Conservation (phyloP, 2,888 invertebrate species). For the Tetragnatha montana region DNA sequence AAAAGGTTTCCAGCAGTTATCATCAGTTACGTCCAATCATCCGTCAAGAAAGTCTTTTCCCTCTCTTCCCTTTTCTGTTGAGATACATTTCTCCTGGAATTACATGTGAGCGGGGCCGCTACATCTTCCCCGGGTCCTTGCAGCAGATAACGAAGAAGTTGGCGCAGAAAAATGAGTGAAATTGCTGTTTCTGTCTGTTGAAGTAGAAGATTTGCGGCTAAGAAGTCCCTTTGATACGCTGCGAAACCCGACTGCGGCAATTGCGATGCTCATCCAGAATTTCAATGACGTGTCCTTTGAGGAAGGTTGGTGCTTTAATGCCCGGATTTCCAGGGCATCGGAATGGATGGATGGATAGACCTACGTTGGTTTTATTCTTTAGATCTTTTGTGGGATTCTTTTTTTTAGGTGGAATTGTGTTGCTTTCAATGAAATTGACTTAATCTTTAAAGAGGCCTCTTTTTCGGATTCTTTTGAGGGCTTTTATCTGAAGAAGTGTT, state of each 20-base stretch:
- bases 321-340: neutral
- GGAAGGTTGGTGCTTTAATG: neutral
- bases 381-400: neutral
- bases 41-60: constrained; percentile 54
- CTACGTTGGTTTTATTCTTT: neutral
- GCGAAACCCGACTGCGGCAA: constrained; percentile 11
- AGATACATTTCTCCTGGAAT: constrained; percentile 65
- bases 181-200: constrained; percentile 44
- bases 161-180: constrained; percentile 39
- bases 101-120: constrained; percentile 59
- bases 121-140: constrained; percentile 22
- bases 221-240: neutral
- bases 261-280: constrained; percentile 13
- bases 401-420: neutral
- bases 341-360: neutral
- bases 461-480: no score
- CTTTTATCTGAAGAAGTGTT: no score
- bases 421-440: neutral
- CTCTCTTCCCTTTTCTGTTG: constrained; percentile 38
- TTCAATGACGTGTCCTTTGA: constrained; percentile 11
- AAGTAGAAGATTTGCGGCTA: constrained; percentile 26
- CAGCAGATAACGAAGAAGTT: constrained; percentile 49
- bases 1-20: constrained; percentile 58
- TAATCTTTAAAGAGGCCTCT: no score
- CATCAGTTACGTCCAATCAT: constrained; percentile 67